Base-by-base conservation (phyloP, 2,113 vertebrate species). In the Indicator maculatus region DNA sequence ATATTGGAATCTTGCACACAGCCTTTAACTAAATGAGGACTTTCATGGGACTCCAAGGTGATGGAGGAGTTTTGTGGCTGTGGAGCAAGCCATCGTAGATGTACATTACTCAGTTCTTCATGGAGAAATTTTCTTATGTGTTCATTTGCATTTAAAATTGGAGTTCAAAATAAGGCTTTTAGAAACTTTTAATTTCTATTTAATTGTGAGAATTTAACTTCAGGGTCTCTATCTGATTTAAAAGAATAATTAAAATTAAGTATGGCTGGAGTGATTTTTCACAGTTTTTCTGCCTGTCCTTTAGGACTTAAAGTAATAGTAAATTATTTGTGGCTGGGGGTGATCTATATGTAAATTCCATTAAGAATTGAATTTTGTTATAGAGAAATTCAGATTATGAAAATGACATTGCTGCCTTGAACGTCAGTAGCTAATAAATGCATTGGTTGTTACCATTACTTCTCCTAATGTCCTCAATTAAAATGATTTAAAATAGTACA, bases 191-290 rank as follows among this genome's bases (percentile, higher is more conserved):
- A 97, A 98, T 98, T 98, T 99, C 93, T 98, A 97, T 97, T 97
- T 98, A 98, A 98, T 98, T 98, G 98, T 98, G 97, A 98, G 97
- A 97, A 98, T 97, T 97, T 97, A 97, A 98, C 98, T 98, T 97
- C 97, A 74, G 98, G 98, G 98, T 97, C 97, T 98, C 97, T 98
- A 97, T 98, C 98, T 98, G 97, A 98, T 98, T 98, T 98, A 97
- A 98, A 98, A 98, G 98, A 98, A 98, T 99, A 99, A 99, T 99
- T 99, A 99, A 99, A 99, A 98, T 98, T 98, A 98, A 99, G 98
- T 98, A 98, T 97, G 97, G 98, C 98, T 98, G 97, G 98, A 97
- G 96, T 98, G 98, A 98, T 98, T 99, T 98, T 98, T 97, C 96
- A 97, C 95, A 97, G 96, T 93, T 84, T 97, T 97, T 96, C 97